phyloP scores from a whole-genome alignment of 2,797 vertebrate genomes.

The Sebastes paucispinis region DNA sequence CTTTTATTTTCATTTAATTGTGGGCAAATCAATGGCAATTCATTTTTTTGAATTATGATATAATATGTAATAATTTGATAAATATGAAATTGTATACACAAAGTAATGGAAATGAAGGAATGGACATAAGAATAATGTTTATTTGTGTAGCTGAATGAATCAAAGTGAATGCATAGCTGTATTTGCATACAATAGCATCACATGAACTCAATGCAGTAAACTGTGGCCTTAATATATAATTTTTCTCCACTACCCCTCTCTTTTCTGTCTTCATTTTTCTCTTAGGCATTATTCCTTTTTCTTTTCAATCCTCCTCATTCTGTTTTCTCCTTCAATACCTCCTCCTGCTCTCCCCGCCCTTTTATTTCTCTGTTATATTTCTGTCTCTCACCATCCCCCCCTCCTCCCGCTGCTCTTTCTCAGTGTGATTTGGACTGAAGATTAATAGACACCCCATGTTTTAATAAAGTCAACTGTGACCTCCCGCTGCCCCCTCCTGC shows the following conservation, averaged over 20 bases:
- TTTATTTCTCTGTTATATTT: neutral
- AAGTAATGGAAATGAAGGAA: neutral
- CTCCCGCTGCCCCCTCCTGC: slow-evolving; percentile 10
- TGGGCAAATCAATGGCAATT: too few relatives aligned
- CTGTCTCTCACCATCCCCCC: neutral
- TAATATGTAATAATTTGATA: too few relatives aligned
- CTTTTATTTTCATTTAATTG: too few relatives aligned
- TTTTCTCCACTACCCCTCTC: neutral
- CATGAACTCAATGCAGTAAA: neutral
- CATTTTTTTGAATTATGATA: too few relatives aligned
- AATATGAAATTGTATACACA: neutral
- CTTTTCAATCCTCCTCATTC: neutral
- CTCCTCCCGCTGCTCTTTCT: neutral
- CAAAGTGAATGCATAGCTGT: neutral
- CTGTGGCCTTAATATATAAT: neutral
- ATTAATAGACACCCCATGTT: slow-evolving; percentile 70
- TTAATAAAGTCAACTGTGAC: slow-evolving; percentile 72
- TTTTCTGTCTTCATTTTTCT: neutral
- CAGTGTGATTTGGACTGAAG: slow-evolving; percentile 42
- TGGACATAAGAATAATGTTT: neutral
- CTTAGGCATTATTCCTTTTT: neutral
- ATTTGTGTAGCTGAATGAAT: neutral
- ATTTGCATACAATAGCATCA: neutral
- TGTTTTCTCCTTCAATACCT: neutral
- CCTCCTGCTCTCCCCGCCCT: neutral